These are phyloP conservation scores for Cryptocephalus moraei DNA, from an alignment of 2,888 invertebrate genomes.

Conservation along the genomic window DNA sequence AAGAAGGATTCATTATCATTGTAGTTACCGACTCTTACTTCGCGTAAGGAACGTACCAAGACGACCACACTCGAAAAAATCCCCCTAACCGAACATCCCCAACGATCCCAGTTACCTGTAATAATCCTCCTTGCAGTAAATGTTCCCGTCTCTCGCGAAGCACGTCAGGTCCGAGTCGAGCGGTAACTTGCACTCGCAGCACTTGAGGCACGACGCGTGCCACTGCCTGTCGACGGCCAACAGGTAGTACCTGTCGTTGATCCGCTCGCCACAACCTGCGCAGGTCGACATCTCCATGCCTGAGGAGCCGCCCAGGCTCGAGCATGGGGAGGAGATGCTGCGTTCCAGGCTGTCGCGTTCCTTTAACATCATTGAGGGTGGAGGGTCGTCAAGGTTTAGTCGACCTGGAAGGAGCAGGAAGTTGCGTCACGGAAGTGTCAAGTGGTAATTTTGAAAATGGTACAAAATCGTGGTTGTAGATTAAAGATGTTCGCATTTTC, in stretches of 20 bases:
- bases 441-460: too few relatives aligned
- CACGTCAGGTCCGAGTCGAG: slow-evolving; percentile 81
- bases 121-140: slow-evolving; percentile 92
- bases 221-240: slow-evolving; percentile 82
- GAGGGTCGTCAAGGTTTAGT: too few relatives aligned
- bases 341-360: slow-evolving; percentile 51
- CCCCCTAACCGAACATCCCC: background rate
- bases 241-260: slow-evolving; percentile 55
- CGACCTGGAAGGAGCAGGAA: too few relatives aligned
- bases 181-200: slow-evolving; percentile 75
- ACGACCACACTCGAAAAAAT: too few relatives aligned
- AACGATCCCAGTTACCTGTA: slow-evolving; percentile 55
- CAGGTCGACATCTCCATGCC: slow-evolving; percentile 38
- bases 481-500: too few relatives aligned
- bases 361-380: slow-evolving; percentile 47
- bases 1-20: too few relatives aligned
- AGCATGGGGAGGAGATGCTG: slow-evolving; percentile 38
- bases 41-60: too few relatives aligned
- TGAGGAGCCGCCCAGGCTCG: slow-evolving; percentile 34
- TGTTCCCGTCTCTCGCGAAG: slow-evolving; percentile 80
- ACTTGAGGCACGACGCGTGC: slow-evolving; percentile 77
- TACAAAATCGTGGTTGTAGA: too few relatives aligned
- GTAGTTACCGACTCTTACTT: too few relatives aligned
- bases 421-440: too few relatives aligned
- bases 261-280: slow-evolving; percentile 53